These are phyloP conservation scores for Meta bourneti DNA, from an alignment of 2,888 invertebrate genomes.

Conservation along the genomic window DNA sequence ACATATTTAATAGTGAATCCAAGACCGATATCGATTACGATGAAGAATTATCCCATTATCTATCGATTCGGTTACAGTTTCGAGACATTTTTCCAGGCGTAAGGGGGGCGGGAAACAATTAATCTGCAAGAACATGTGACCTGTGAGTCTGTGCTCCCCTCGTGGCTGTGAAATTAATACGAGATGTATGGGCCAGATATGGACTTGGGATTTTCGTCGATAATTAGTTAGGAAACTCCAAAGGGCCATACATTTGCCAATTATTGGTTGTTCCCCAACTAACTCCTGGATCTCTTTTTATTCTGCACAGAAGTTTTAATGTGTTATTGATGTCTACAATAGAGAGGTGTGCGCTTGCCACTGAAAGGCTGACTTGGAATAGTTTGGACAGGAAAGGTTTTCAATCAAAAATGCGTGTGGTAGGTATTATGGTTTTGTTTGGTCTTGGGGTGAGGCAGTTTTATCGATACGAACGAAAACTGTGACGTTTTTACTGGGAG, in stretches of 20 bases:
- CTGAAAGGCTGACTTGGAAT: background rate
- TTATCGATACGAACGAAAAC: no score
- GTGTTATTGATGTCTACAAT: slow-evolving; percentile 69
- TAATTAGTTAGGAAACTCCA: slow-evolving; percentile 70
- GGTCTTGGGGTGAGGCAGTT: no score
- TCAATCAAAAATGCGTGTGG: background rate
- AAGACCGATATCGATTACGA: slow-evolving; percentile 70
- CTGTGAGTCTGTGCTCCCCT: background rate
- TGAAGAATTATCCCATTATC: slow-evolving; percentile 75
- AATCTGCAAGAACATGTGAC: slow-evolving; percentile 67
- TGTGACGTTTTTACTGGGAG: no score
- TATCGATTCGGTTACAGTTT: slow-evolving; percentile 73
- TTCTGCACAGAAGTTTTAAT: slow-evolving; percentile 69
- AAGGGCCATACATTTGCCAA: slow-evolving; percentile 39
- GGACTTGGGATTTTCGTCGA: slow-evolving; percentile 62
- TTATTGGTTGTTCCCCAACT: slow-evolving; percentile 37
- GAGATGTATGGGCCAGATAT: slow-evolving; percentile 39
- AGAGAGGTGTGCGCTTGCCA: background rate
- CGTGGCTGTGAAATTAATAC: slow-evolving; percentile 70
- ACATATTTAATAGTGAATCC: slow-evolving; percentile 44
- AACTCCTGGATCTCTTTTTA: slow-evolving; percentile 16
- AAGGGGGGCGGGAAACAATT: slow-evolving; percentile 60
- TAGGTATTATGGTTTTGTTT: no score
- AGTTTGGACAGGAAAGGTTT: background rate
- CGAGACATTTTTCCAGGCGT: slow-evolving; percentile 63